Evolutionary conservation across 2,113 vertebrate genomes (phyloP).

Genomic region (Glareola pratincola): DNA sequence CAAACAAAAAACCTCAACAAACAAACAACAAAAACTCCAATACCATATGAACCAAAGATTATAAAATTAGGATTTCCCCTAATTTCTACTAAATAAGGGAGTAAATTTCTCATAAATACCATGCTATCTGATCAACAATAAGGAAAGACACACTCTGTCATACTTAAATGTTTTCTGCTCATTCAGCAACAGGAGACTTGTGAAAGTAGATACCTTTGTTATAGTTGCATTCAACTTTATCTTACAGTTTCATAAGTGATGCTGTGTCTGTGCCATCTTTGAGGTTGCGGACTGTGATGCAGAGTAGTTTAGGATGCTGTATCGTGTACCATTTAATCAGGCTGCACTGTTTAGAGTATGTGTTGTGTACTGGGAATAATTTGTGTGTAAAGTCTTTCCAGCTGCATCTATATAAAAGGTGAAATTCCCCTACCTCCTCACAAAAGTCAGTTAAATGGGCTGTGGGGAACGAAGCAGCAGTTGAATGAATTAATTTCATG

Average conservation of each 20-base stretch:
- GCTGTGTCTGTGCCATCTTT: constrained; percentile 18
- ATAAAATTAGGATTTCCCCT: not conserved
- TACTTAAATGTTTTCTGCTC: not conserved
- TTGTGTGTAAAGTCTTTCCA: constrained; percentile 53
- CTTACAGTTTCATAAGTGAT: not conserved
- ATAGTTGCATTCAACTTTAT: not conserved
- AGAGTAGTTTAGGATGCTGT: constrained; percentile 25
- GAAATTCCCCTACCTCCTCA: constrained; percentile 41
- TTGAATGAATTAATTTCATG: constrained; percentile 56
- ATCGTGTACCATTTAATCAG: constrained; percentile 61
- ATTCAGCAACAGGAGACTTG: not conserved
- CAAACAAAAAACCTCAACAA: not conserved
- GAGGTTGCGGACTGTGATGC: not conserved
- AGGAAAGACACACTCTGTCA: not conserved
- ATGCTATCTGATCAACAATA: not conserved
- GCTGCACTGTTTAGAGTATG: constrained; percentile 10
- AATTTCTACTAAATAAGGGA: not conserved
- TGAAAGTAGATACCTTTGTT: not conserved
- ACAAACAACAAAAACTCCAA: not conserved
- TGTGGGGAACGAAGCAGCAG: constrained; percentile 37
- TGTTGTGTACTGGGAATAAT: constrained; percentile 58
- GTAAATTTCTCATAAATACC: not conserved
- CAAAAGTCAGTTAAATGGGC: constrained; percentile 51
- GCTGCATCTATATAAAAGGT: constrained; percentile 51
- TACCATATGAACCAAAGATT: not conserved